Evolutionary conservation across 2,797 vertebrate genomes (phyloP), one percentile per base, ranked within the genome.

Genomic region (Potorous gilbertii): DNA sequence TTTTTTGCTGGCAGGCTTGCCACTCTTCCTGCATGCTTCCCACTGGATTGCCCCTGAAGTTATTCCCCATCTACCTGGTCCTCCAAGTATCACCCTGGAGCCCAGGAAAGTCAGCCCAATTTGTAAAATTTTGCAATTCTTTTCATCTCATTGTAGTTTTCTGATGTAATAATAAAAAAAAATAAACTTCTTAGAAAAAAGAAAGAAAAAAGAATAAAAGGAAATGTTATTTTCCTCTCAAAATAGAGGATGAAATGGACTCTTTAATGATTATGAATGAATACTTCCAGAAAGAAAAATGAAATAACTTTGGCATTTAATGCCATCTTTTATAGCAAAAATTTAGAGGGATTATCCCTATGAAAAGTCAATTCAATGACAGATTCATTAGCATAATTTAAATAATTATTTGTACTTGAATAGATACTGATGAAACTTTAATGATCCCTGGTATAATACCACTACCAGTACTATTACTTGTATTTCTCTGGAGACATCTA

Each of bases 401-500:
- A 12, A 0, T 94, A 56, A 16, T 59, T 56, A 34, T 95, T 96
- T 95, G 62, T 90, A 50, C 55, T n/a, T 13, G n/a, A 94, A 89
- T 8, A 10, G 21, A 1, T 40, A 29, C 18, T 55, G 62, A 55
- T 16, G 34, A 55, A 2, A 55, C 50, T 95, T 91, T 94, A 55
- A 96, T 90, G 0, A 55, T 92, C 59, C 56, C n/a, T 56, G 94
- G 46, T 31, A 95, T 10, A 9, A 31, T 46, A 90, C 21, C 56
- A 46, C 10, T 57, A 50, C 57, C 91, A 96, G 54, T 55, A 10
- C 0, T n/a, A 52, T 95, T 93, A 98, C 92, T 97, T 94, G 93
- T 90, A 96, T 98, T 98, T 98, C 98, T 98, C 97, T 98, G 97
- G 98, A 98, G 98, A 98, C 98, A 98, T 98, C 98, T 99, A 98